These are phyloP conservation scores for Pelochelys cantorii DNA, from an alignment of 2,797 vertebrate genomes.

Conservation along the genomic window DNA sequence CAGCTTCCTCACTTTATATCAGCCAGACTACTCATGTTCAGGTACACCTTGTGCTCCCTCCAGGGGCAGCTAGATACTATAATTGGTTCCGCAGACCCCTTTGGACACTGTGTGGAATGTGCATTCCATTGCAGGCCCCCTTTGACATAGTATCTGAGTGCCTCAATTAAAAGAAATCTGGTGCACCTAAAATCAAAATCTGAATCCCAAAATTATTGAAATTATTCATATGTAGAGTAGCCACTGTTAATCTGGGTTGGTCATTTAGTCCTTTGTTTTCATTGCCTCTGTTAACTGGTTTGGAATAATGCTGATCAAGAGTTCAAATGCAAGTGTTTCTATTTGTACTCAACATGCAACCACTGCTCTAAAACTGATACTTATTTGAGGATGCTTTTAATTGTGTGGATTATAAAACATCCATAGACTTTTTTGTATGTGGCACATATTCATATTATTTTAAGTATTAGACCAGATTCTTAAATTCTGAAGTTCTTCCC, in stretches of 20 bases:
- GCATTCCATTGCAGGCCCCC: neutral
- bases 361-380: neutral
- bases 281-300: neutral
- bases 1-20: neutral
- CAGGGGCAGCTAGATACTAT: neutral
- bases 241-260: neutral
- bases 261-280: neutral
- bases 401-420: neutral
- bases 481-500: neutral
- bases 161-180: neutral
- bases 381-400: slow-evolving; percentile 9
- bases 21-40: neutral
- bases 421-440: neutral
- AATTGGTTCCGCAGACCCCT: neutral
- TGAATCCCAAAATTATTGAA: neutral
- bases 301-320: neutral
- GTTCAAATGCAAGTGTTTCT: neutral
- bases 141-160: neutral
- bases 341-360: neutral
- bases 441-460: neutral
- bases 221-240: neutral
- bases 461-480: neutral
- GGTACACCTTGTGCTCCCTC: neutral
- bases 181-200: neutral
- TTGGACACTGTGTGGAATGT: neutral